Conservation (phyloP, 2,888 invertebrate species). For the Eilema sororculum region DNA sequence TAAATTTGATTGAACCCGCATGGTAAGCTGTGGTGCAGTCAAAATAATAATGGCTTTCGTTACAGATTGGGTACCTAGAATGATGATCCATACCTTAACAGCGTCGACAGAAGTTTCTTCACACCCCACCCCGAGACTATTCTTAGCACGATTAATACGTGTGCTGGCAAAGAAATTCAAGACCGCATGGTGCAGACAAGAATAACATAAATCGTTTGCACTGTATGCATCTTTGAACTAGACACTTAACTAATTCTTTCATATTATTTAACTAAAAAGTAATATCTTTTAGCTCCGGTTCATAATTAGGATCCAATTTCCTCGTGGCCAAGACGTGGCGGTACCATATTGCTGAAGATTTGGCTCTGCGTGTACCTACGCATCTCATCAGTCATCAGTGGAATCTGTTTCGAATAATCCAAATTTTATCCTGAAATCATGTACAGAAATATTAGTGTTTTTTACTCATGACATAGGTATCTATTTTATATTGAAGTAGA, state of each 20-base stretch:
- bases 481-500: background rate
- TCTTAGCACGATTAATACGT: too few relatives aligned
- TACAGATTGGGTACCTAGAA: too few relatives aligned
- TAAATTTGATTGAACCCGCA: too few relatives aligned
- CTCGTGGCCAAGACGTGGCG: conserved; percentile 58
- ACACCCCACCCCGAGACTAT: too few relatives aligned
- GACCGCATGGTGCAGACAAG: too few relatives aligned
- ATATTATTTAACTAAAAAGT: conserved; percentile 47
- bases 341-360: conserved; percentile 70
- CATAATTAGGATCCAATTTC: conserved; percentile 53
- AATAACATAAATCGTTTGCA: too few relatives aligned
- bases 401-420: conserved; percentile 75
- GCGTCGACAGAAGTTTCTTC: too few relatives aligned
- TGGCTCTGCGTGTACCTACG: conserved; percentile 60
- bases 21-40: too few relatives aligned
- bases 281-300: conserved; percentile 47
- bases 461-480: background rate
- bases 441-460: background rate
- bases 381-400: conserved; percentile 60
- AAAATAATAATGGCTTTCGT: too few relatives aligned
- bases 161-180: too few relatives aligned
- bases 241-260: background rate
- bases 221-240: too few relatives aligned
- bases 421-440: conserved; percentile 61
- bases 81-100: too few relatives aligned